A percentile compares a stretch with the other conserved stretches of the same genome.
phyloP scores from a whole-genome alignment of 2,113 vertebrate genomes.

The Chaetorhynchus papuensis region DNA sequence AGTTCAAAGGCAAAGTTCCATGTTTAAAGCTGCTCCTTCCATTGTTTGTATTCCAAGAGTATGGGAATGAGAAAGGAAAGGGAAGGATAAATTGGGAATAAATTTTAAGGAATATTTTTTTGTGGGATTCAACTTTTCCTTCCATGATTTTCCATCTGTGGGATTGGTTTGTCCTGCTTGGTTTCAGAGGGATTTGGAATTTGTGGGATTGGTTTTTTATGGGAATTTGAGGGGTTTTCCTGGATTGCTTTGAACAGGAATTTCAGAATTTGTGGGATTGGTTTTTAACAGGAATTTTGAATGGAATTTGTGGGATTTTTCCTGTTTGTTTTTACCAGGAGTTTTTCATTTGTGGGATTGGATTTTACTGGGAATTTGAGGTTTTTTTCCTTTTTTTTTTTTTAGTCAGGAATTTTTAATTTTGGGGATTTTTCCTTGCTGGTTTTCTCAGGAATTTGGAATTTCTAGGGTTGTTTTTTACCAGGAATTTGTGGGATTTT shows the following conservation, averaged over 20 bases:
- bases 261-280: not conserved
- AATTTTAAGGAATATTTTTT: not conserved
- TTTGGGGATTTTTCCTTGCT: too few species aligned
- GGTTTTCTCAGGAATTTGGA: not conserved
- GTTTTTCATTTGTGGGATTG: too few species aligned
- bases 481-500: not conserved
- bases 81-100: not conserved
- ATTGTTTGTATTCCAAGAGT: not conserved
- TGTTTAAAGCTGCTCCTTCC: not conserved
- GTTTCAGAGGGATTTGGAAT: not conserved
- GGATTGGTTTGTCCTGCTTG: not conserved
- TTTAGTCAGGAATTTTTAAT: too few species aligned
- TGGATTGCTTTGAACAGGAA: not conserved
- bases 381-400: too few species aligned
- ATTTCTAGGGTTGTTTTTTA: not conserved
- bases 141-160: not conserved
- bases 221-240: not conserved
- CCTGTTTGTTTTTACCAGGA: not conserved
- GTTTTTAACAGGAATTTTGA: too few species aligned
- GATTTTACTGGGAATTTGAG: not conserved
- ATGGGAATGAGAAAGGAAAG: not conserved
- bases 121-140: not conserved
- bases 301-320: too few species aligned
- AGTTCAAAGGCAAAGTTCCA: not conserved
- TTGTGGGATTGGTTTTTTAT: not conserved